These are phyloP conservation scores for Arctia plantaginis DNA, from an alignment of 2,888 invertebrate genomes.

Conservation along the genomic window DNA sequence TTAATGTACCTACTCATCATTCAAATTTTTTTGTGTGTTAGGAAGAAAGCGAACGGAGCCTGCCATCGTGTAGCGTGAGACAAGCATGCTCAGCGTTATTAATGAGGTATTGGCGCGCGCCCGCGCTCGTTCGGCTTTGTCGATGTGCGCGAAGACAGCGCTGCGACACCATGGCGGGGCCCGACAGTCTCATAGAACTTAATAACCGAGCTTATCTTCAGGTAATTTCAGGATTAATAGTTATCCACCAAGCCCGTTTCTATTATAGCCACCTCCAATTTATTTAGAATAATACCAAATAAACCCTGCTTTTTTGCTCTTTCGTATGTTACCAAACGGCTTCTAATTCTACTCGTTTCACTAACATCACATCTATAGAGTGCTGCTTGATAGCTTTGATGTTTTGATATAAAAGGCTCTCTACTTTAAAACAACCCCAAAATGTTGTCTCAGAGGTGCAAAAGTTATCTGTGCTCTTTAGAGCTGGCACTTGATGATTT, in stretches of 20 bases:
- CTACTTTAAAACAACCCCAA: too few relatives aligned
- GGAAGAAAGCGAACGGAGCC: slow-evolving; percentile 87
- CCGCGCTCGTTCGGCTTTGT: slow-evolving; percentile 87
- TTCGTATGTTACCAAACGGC: neutral
- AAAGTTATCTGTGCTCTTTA: neutral
- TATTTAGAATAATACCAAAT: neutral
- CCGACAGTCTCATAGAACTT: slow-evolving; percentile 71
- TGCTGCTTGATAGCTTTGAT: neutral
- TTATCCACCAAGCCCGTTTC: neutral
- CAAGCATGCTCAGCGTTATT: slow-evolving; percentile 86
- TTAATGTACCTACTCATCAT: too few relatives aligned
- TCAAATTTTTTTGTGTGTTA: slow-evolving; percentile 49
- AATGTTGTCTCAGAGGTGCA: neutral
- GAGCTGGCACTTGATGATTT: neutral
- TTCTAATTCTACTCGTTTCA: neutral
- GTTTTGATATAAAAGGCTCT: neutral
- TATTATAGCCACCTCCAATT: neutral
- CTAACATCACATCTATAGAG: too few relatives aligned
- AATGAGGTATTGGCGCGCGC: slow-evolving; percentile 86
- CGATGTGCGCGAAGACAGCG: slow-evolving; percentile 84
- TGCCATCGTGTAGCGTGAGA: slow-evolving; percentile 80
- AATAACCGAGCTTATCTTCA: slow-evolving; percentile 88
- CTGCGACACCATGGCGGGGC: slow-evolving; percentile 64
- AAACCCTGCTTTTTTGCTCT: neutral
- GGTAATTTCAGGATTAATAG: slow-evolving; percentile 55